phyloP scores from a whole-genome alignment of 2,888 invertebrate species.

The Anoncus sp. region DNA sequence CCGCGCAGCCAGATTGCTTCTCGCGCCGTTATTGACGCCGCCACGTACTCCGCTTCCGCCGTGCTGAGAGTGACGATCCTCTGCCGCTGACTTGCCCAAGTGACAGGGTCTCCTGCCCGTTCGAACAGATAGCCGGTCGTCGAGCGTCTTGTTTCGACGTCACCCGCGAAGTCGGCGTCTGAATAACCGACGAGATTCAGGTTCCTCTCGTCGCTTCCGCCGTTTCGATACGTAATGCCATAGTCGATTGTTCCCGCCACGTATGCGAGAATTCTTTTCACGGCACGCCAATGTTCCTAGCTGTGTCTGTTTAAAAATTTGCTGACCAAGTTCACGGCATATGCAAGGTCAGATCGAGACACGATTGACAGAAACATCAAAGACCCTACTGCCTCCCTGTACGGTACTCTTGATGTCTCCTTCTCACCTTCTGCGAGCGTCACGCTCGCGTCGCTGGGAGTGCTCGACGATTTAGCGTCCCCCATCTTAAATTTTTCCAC shows the following conservation, averaged over 20 bases:
- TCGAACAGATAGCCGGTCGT: slow-evolving; percentile 61
- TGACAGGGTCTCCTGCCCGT: slow-evolving; percentile 48
- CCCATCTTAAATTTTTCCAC: not conserved
- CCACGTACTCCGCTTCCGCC: slow-evolving; percentile 36
- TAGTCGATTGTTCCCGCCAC: slow-evolving; percentile 47
- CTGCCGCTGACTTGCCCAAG: slow-evolving; percentile 61
- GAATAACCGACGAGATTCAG: slow-evolving; percentile 46
- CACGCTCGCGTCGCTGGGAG: not conserved
- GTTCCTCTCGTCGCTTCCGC: slow-evolving; percentile 9
- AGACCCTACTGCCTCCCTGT: slow-evolving; percentile 42
- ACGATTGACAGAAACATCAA: slow-evolving; percentile 47
- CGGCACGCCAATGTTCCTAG: slow-evolving; percentile 39
- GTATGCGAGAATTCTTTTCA: slow-evolving; percentile 41
- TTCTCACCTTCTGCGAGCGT: not conserved
- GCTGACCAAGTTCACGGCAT: slow-evolving; percentile 50
- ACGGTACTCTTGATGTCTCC: slow-evolving; percentile 2
- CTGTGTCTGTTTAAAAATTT: slow-evolving; percentile 33
- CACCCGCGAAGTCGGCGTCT: slow-evolving; percentile 62
- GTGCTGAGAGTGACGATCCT: slow-evolving; percentile 57
- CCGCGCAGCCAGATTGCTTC: slow-evolving; percentile 54
- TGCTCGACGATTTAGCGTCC: not conserved
- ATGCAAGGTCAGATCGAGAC: slow-evolving; percentile 54
- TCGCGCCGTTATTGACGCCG: slow-evolving; percentile 49
- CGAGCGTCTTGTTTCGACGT: slow-evolving; percentile 54
- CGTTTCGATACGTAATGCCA: slow-evolving; percentile 56